Conservation (phyloP, 2,888 invertebrate genomes). For the Drymonia ruficornis region DNA sequence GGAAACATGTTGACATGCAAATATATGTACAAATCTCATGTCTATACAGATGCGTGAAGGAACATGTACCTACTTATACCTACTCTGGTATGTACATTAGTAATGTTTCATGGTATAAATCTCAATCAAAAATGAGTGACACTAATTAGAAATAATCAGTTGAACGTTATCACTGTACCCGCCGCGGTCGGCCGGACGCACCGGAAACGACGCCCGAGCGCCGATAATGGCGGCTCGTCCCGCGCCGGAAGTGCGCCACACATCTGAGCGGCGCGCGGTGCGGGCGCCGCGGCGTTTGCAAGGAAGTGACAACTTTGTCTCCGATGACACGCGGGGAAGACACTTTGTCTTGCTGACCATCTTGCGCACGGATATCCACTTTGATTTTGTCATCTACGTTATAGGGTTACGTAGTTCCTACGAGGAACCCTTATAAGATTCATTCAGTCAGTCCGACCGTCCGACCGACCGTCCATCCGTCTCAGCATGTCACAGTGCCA, state of each 20-base stretch:
- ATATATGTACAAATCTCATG: too few species aligned
- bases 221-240: constrained; percentile 37
- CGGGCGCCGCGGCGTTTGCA: constrained; percentile 10
- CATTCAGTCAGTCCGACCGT: too few species aligned
- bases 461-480: too few species aligned
- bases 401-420: too few species aligned
- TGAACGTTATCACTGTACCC: constrained; percentile 19
- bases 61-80: too few species aligned
- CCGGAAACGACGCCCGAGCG: constrained; percentile 39
- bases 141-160: constrained; percentile 4
- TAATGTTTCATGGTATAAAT: constrained; percentile 6
- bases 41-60: too few species aligned
- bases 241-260: constrained; percentile 27
- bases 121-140: constrained; percentile 21
- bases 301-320: constrained; percentile 41
- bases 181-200: constrained; percentile 31
- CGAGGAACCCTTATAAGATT: too few species aligned
- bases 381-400: too few species aligned
- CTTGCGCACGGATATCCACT: too few species aligned
- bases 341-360: not conserved
- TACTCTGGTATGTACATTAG: too few species aligned
- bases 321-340: constrained; percentile 13
- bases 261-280: constrained; percentile 21
- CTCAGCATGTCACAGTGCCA: too few species aligned
- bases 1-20: too few species aligned